These are phyloP conservation scores for Prionailurus viverrinus DNA, from an alignment of 2,113 vertebrate species.

Conservation along the genomic window DNA sequence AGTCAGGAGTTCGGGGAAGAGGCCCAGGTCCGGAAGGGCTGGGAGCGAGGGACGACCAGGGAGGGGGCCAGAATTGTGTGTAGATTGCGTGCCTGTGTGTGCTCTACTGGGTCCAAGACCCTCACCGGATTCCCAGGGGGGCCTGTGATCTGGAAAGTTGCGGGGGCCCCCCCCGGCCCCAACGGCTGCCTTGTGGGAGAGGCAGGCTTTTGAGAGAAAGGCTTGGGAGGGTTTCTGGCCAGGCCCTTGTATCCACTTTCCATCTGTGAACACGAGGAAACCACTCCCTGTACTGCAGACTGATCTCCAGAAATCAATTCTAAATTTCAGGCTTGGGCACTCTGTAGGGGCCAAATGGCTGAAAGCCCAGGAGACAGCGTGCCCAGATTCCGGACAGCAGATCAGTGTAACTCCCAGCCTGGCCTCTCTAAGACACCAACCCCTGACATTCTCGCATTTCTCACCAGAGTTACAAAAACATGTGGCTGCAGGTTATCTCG, in stretches of 20 bases:
- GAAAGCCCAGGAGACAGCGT: constrained; percentile 4
- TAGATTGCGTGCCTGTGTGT: rapidly evolving
- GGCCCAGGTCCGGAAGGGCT: not conserved
- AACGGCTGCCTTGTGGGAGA: not conserved
- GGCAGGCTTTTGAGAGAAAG: not conserved
- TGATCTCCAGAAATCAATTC: not conserved
- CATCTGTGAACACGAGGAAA: constrained; percentile 7
- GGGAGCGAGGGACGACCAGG: not conserved
- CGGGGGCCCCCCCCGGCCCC: not conserved
- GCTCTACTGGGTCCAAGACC: not conserved
- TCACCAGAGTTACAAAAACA: not conserved
- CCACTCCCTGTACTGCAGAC: constrained; percentile 43
- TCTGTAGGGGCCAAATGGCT: constrained; percentile 46
- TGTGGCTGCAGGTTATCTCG: constrained; percentile 44
- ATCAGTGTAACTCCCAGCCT: not conserved
- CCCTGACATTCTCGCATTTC: not conserved
- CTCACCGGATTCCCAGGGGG: not conserved
- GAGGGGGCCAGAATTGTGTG: not conserved
- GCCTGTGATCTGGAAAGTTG: not conserved
- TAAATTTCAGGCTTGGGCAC: not conserved
- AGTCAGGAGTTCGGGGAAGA: not conserved
- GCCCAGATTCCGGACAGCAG: constrained; percentile 37
- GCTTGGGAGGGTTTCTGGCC: not conserved
- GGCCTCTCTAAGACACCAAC: not conserved
- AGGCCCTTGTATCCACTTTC: not conserved